These are phyloP conservation scores for Peromyscus maniculatus DNA, from an alignment of 2,113 vertebrate genomes.

Conservation along the genomic window DNA sequence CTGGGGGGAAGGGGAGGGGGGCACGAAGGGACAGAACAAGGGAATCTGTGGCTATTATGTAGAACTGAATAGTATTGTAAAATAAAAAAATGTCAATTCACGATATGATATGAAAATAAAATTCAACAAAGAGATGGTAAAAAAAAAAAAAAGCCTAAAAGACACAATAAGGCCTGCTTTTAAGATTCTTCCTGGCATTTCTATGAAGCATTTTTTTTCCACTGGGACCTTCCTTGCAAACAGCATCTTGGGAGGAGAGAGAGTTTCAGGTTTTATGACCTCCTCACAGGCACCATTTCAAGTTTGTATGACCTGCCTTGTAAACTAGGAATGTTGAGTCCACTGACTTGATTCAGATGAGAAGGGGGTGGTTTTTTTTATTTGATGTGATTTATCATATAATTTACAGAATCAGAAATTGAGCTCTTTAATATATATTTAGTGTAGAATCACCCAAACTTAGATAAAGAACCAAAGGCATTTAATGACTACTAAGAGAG, in stretches of 20 bases:
- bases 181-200: not conserved
- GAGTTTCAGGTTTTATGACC: not conserved
- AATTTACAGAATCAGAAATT: not conserved
- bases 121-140: too few species aligned
- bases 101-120: too few species aligned
- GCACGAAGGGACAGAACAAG: too few species aligned
- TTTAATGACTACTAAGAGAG: not conserved
- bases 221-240: not conserved
- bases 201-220: not conserved
- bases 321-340: not conserved
- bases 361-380: not conserved
- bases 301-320: not conserved
- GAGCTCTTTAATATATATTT: not conserved
- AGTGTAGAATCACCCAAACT: not conserved
- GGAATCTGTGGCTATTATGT: too few species aligned
- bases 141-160: not conserved
- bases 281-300: not conserved
- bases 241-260: not conserved
- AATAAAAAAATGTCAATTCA: too few species aligned
- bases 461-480: not conserved
- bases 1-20: too few species aligned
- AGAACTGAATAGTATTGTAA: too few species aligned
- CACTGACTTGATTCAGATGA: not conserved
- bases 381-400: not conserved
- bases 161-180: not conserved